Evolutionary conservation across 2,113 vertebrate species (phyloP).

Genomic region (Epinephelus lanceolatus): DNA sequence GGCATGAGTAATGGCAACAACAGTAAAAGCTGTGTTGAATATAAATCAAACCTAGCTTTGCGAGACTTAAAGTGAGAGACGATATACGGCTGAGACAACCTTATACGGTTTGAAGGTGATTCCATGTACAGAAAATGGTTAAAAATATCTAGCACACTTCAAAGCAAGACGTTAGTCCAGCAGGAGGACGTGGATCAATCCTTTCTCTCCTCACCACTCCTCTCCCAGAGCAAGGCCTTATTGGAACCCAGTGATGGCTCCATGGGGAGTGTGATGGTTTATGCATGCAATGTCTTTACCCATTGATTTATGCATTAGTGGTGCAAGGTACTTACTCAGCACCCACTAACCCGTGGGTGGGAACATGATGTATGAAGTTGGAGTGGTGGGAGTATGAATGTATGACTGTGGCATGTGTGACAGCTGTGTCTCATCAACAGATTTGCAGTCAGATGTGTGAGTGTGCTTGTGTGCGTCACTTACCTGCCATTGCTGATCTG

Average conservation of each 20-base stretch:
- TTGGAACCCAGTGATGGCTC: slow-evolving; percentile 47
- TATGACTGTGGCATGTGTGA: slow-evolving; percentile 41
- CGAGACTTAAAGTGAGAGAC: neutral
- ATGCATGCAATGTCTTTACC: slow-evolving; percentile 67
- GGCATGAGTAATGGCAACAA: neutral
- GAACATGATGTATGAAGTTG: slow-evolving; percentile 61
- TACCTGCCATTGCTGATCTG: slow-evolving; percentile 97
- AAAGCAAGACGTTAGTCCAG: slow-evolving; percentile 9
- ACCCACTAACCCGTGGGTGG: slow-evolving; percentile 51
- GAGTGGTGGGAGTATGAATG: slow-evolving; percentile 36
- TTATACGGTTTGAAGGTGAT: neutral
- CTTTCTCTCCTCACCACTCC: neutral
- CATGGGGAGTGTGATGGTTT: slow-evolving; percentile 64
- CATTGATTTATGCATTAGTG: slow-evolving; percentile 64
- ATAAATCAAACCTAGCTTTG: neutral
- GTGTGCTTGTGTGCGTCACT: slow-evolving; percentile 36
- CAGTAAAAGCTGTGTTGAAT: neutral
- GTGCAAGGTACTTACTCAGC: slow-evolving; percentile 61
- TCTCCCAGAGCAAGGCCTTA: slow-evolving; percentile 47
- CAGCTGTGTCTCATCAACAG: slow-evolving; percentile 31
- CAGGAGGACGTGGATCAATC: slow-evolving; percentile 30
- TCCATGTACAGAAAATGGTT: neutral
- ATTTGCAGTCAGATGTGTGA: slow-evolving; percentile 36
- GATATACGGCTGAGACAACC: neutral
- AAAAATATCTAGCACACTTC: neutral